Evolutionary conservation across 2,113 vertebrate species (phyloP).

Genomic region (Grantiella picta): DNA sequence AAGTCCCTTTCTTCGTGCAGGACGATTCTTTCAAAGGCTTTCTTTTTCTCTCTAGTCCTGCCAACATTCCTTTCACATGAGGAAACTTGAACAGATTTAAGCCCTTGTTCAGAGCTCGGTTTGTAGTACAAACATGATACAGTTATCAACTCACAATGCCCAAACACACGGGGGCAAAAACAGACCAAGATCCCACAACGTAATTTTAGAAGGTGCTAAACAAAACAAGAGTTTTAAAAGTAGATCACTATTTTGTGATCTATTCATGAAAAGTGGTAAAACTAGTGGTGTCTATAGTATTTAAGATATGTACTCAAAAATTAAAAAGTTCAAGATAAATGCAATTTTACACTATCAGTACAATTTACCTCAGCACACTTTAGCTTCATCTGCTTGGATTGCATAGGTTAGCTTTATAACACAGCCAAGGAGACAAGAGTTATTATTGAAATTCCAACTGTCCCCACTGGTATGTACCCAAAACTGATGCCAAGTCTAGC

Average conservation of each 20-base stretch:
- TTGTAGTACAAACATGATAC: conserved; percentile 67
- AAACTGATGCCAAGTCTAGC: neutral
- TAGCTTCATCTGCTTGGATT: neutral
- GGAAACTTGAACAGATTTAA: conserved; percentile 58
- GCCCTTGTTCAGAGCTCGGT: conserved; percentile 58
- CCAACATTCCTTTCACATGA: conserved; percentile 74
- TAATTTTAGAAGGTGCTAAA: conserved; percentile 2
- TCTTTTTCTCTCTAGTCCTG: conserved; percentile 56
- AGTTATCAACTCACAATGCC: conserved; percentile 59
- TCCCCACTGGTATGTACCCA: neutral
- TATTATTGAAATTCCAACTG: conserved; percentile 46
- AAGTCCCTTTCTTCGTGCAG: neutral
- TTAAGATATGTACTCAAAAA: neutral
- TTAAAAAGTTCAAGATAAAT: neutral
- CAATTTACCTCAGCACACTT: neutral
- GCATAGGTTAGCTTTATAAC: neutral
- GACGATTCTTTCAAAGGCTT: neutral
- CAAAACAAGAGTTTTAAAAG: neutral
- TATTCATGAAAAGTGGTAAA: neutral
- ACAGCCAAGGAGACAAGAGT: neutral
- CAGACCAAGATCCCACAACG: neutral
- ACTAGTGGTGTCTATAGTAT: neutral
- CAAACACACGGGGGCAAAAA: conserved; percentile 16
- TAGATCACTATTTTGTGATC: neutral
- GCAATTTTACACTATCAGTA: neutral